phyloP scores from a whole-genome alignment of 2,888 invertebrate species.

The Andrena marginata region DNA sequence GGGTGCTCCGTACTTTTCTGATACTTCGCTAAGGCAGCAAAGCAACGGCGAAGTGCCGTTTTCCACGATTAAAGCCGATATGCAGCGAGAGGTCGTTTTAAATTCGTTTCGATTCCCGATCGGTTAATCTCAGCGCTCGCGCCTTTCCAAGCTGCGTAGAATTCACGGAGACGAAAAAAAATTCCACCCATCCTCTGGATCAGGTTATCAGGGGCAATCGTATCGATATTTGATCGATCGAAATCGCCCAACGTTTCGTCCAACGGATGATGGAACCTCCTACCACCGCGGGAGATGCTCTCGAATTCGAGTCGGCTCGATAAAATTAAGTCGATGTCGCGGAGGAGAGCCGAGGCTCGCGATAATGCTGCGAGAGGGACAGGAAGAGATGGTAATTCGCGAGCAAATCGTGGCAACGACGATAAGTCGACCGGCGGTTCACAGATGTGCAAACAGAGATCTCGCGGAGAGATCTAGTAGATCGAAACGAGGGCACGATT shows the following conservation, averaged over 20 bases:
- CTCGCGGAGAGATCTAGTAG: constrained; percentile 19
- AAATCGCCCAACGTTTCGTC: constrained; percentile 26
- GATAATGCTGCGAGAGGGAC: neutral
- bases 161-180: constrained; percentile 19
- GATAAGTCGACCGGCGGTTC: constrained; percentile 62
- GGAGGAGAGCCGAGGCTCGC: neutral
- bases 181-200: constrained; percentile 33
- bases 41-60: too few relatives aligned
- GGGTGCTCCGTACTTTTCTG: too few relatives aligned
- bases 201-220: constrained; percentile 19
- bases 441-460: constrained; percentile 69
- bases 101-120: too few relatives aligned
- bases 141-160: neutral
- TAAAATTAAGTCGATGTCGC: neutral
- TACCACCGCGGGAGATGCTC: constrained; percentile 4
- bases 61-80: too few relatives aligned
- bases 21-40: too few relatives aligned
- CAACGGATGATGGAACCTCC: constrained; percentile 5
- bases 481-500: neutral
- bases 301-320: constrained; percentile 7
- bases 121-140: neutral
- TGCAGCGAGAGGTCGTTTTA: too few relatives aligned
- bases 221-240: constrained; percentile 41
- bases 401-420: constrained; percentile 49
- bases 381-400: constrained; percentile 31